Conservation (phyloP, 2,888 invertebrate genomes). For the Cetonia aurata region DNA sequence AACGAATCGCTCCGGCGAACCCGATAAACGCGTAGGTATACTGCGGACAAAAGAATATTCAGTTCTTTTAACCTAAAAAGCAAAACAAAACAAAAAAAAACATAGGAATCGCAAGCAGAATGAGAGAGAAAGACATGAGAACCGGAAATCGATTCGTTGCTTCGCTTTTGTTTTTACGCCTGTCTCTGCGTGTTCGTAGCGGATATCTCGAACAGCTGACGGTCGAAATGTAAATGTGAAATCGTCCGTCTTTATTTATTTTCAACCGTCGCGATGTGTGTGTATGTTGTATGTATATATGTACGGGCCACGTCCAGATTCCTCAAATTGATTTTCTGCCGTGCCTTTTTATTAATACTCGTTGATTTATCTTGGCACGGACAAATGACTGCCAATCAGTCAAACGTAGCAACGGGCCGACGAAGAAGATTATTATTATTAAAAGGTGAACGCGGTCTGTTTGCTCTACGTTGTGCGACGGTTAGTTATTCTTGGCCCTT, state of each 20-base stretch:
- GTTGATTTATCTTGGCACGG: slow-evolving; percentile 28
- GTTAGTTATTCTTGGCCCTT: too few relatives aligned
- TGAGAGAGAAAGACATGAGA: background rate
- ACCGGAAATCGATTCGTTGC: slow-evolving; percentile 38
- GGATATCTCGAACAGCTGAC: slow-evolving; percentile 33
- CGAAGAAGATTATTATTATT: slow-evolving; percentile 1
- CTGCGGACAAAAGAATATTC: slow-evolving; percentile 5
- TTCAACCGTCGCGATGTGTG: background rate
- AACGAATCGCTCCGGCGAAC: too few relatives aligned
- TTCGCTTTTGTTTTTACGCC: slow-evolving; percentile 26
- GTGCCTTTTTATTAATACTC: slow-evolving; percentile 30
- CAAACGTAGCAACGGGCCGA: slow-evolving; percentile 21
- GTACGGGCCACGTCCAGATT: slow-evolving; percentile 9
- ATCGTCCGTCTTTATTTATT: slow-evolving; percentile 17
- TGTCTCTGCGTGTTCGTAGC: background rate
- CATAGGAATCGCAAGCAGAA: background rate
- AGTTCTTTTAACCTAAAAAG: background rate
- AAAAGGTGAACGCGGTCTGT: slow-evolving; percentile 7
- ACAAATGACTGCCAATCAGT: slow-evolving; percentile 32
- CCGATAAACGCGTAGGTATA: too few relatives aligned
- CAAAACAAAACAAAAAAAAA: background rate
- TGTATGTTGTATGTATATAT: background rate
- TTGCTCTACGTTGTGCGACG: too few relatives aligned
- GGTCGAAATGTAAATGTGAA: slow-evolving; percentile 23
- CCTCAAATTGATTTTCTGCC: slow-evolving; percentile 27